Conservation (phyloP, 2,113 vertebrate species). For the Hippocampus barbouri region DNA sequence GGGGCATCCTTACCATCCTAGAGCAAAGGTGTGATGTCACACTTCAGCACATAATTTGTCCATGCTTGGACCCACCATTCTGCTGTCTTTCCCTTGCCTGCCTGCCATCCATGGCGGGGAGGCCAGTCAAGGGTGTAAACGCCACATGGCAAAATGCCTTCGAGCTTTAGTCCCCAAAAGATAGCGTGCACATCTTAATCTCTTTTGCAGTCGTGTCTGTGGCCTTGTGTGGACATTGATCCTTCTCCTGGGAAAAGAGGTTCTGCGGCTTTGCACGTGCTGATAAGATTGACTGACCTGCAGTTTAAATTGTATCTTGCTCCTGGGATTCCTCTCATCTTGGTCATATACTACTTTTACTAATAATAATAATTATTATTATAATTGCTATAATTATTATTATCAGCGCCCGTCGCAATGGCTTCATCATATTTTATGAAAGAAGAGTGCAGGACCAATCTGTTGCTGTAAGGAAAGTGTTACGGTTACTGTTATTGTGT, state of each 20-base stretch:
- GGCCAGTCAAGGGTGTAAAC: not conserved
- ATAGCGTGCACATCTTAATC: constrained; percentile 18
- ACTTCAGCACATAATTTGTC: not conserved
- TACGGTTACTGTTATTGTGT: constrained; percentile 4
- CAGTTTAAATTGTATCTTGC: constrained; percentile 1
- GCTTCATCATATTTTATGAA: constrained; percentile 17
- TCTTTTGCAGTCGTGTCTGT: constrained; percentile 1
- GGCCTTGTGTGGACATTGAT: constrained; percentile 8
- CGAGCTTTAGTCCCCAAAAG: not conserved
- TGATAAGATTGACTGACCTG: constrained; percentile 11
- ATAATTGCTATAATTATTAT: not conserved
- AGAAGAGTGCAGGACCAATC: not conserved
- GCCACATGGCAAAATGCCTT: constrained; percentile 4
- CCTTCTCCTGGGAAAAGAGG: constrained; percentile 14
- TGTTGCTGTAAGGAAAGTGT: not conserved
- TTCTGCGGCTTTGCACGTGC: constrained; percentile 22
- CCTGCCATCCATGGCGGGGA: not conserved
- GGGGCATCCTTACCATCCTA: not conserved
- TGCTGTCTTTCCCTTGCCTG: not conserved
- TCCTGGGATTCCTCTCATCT: not conserved
- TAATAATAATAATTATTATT: too few relatives aligned
- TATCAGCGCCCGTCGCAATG: not conserved
- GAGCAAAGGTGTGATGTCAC: not conserved
- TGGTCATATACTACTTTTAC: constrained; percentile 5
- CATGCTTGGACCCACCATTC: not conserved